phyloP scores from a whole-genome alignment of 1,140 invertebrate genomes.

The Drosophila lini region DNA sequence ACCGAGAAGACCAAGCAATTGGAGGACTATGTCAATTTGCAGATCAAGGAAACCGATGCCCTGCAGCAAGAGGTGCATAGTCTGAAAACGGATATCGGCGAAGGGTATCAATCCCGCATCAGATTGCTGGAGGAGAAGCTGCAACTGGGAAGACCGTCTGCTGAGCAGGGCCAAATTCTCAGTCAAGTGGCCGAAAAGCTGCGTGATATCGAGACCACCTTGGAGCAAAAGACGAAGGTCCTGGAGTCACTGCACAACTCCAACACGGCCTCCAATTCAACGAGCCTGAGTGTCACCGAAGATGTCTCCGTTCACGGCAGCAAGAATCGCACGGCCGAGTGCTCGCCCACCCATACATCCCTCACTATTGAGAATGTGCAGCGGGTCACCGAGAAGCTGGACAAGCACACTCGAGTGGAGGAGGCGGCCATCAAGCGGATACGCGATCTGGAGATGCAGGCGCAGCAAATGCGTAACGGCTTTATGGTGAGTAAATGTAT shows the following conservation, averaged over 20 bases:
- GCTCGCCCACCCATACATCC: conserved; percentile 63
- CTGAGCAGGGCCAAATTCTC: conserved; percentile 84
- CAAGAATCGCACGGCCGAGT: conserved; percentile 46
- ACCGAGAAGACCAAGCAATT: conserved; percentile 81
- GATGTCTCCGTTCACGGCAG: conserved; percentile 88
- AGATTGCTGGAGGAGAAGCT: conserved; percentile 86
- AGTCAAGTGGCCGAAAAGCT: conserved; percentile 83
- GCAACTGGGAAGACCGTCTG: conserved; percentile 85
- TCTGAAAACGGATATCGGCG: conserved; percentile 85
- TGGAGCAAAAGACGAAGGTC: conserved; percentile 88
- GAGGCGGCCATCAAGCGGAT: conserved; percentile 90
- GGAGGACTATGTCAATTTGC: conserved; percentile 85
- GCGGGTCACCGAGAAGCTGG: conserved; percentile 88
- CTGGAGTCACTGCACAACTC: conserved; percentile 89
- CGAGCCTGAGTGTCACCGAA: conserved; percentile 90
- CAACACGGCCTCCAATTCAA: conserved; percentile 85
- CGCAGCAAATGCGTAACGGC: conserved; percentile 84
- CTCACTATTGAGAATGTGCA: conserved; percentile 86
- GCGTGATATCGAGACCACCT: conserved; percentile 86
- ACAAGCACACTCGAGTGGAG: conserved; percentile 88
- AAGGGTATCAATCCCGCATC: conserved; percentile 85
- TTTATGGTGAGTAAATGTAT: conserved; percentile 87
- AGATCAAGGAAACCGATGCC: conserved; percentile 86
- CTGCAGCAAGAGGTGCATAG: conserved; percentile 86
- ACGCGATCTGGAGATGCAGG: conserved; percentile 90